phyloP scores from a whole-genome alignment of 2,113 vertebrate species.

The human region DNA sequence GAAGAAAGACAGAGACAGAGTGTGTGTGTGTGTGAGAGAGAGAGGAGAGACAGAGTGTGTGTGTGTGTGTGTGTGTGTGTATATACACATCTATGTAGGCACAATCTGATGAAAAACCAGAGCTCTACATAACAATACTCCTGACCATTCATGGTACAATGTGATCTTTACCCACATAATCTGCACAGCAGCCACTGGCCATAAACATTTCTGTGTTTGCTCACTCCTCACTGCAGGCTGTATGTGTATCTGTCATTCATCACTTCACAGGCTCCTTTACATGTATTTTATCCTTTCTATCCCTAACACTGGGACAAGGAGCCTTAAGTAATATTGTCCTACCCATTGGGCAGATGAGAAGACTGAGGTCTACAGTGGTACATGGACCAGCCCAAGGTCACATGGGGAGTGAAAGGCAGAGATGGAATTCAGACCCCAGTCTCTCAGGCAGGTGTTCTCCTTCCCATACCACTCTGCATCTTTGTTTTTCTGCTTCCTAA shows the following conservation, averaged over 20 bases:
- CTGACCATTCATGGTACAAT: neutral
- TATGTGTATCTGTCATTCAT: accelerated
- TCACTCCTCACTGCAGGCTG: neutral
- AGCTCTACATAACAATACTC: no score
- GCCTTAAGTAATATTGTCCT: no score
- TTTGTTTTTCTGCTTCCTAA: neutral
- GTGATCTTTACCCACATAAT: no score
- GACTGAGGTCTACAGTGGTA: neutral
- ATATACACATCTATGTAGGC: accelerated
- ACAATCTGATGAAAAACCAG: neutral
- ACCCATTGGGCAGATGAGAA: neutral
- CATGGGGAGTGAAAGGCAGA: neutral
- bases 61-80: no score
- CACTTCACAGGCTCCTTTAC: no score
- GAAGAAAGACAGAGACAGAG: no score
- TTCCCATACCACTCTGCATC: accelerated
- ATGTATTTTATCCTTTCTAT: neutral
- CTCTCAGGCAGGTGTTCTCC: accelerated
- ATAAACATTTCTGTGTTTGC: neutral
- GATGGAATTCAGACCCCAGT: no score
- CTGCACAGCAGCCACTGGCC: neutral
- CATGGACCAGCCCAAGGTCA: neutral
- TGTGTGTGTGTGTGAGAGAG: no score
- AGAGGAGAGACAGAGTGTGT: no score
- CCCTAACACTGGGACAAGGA: neutral